Conservation (phyloP, 2,113 vertebrate species). For the Lagopus muta region DNA sequence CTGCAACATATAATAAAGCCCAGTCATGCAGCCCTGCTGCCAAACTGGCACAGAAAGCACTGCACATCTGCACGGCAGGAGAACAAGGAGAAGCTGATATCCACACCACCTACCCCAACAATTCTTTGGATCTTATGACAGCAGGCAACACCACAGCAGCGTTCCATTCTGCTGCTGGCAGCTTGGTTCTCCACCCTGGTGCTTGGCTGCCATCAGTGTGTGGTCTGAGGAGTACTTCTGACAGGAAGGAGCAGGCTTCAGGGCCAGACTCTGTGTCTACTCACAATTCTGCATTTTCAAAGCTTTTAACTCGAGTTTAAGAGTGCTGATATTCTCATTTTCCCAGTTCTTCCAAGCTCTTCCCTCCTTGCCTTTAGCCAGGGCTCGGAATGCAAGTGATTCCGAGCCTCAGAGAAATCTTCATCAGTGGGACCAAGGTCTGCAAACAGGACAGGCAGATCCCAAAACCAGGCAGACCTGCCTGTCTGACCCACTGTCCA, state of each 20-base stretch:
- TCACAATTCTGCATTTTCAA: background rate
- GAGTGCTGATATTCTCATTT: background rate
- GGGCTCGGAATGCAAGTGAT: background rate
- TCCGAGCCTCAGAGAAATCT: background rate
- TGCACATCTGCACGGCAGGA: background rate
- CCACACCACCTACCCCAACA: background rate
- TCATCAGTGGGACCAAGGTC: background rate
- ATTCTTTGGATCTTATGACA: background rate
- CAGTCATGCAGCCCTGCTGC: background rate
- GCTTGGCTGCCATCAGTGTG: rapidly evolving
- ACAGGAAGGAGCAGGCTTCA: background rate
- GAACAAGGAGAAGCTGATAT: background rate
- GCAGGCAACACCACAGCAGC: rapidly evolving
- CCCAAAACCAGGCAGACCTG: background rate
- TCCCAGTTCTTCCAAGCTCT: background rate
- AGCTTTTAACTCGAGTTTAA: background rate
- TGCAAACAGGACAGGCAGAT: background rate
- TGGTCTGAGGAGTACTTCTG: background rate
- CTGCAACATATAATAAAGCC: background rate
- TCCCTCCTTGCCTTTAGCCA: background rate
- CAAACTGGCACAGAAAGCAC: background rate
- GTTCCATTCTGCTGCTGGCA: rapidly evolving
- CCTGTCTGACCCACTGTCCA: background rate
- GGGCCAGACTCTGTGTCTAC: background rate
- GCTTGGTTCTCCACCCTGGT: background rate